These are phyloP conservation scores for Euphonia xanthogaster DNA, from an alignment of 2,797 vertebrate species.

Conservation along the genomic window DNA sequence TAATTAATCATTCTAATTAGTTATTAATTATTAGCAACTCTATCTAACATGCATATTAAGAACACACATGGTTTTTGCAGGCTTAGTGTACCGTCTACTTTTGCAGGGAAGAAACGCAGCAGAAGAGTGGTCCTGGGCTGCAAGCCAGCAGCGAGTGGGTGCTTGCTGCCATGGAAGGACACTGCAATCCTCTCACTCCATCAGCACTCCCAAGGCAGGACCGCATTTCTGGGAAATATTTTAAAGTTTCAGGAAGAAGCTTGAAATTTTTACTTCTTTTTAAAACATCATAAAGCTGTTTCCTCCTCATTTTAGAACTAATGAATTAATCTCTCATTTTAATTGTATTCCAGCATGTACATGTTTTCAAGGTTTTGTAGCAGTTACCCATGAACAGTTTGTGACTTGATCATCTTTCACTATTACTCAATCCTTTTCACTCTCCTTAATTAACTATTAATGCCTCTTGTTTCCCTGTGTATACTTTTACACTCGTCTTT, in stretches of 20 bases:
- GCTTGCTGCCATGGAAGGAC: not conserved
- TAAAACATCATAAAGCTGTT: not conserved
- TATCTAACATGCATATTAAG: accelerated
- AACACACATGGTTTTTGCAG: not conserved
- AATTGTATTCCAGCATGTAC: not conserved
- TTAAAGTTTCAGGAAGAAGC: not conserved
- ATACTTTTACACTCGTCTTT: not conserved
- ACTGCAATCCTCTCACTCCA: not conserved
- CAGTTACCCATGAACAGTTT: not conserved
- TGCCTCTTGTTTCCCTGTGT: not conserved
- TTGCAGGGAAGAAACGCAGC: accelerated
- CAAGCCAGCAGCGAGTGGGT: accelerated
- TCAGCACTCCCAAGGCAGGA: accelerated
- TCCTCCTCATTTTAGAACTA: not conserved
- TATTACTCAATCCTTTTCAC: not conserved
- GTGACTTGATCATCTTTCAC: not conserved
- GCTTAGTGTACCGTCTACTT: not conserved
- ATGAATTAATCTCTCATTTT: not conserved
- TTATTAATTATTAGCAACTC: not conserved
- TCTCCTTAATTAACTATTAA: not conserved
- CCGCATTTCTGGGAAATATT: not conserved
- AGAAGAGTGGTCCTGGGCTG: accelerated
- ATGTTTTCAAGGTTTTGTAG: not conserved
- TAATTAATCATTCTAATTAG: not conserved
- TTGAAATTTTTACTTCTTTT: not conserved